phyloP scores from a whole-genome alignment of 2,888 invertebrate species.

The Zaprionus lineosus region DNA sequence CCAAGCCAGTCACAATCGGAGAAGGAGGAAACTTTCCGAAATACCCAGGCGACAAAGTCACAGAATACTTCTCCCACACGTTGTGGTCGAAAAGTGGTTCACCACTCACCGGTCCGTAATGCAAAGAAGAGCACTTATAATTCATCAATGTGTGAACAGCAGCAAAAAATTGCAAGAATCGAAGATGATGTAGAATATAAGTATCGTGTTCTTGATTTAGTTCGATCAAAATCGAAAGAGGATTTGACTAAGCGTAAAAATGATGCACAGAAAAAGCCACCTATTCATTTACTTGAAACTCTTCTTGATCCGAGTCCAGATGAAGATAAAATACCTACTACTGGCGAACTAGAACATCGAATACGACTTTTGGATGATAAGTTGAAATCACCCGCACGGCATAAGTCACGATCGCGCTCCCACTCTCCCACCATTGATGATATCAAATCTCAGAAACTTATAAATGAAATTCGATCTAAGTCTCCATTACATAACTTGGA shows the following conservation, averaged over 20 bases:
- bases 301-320: constrained; percentile 79
- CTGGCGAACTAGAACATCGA: constrained; percentile 79
- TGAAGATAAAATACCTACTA: constrained; percentile 74
- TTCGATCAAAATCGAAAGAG: constrained; percentile 69
- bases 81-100: constrained; percentile 40
- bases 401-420: constrained; percentile 65
- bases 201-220: constrained; percentile 74
- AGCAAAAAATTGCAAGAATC: too few species aligned
- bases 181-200: constrained; percentile 73
- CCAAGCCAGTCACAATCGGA: too few species aligned
- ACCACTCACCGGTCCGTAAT: constrained; percentile 58
- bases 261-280: constrained; percentile 62
- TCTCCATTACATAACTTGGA: constrained; percentile 70
- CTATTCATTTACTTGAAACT: constrained; percentile 80
- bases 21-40: too few species aligned
- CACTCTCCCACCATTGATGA: constrained; percentile 76
- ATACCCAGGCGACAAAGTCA: constrained; percentile 41
- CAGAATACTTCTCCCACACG: constrained; percentile 64
- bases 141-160: constrained; percentile 55
- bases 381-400: constrained; percentile 55
- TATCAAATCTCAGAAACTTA: constrained; percentile 61
- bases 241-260: constrained; percentile 51
- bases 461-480: constrained; percentile 57
- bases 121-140: constrained; percentile 49
- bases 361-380: constrained; percentile 78